A percentile compares a stretch with the other conserved stretches of the same genome.
Conservation (phyloP, 2,888 invertebrate genomes). For the Idaea aversata region DNA sequence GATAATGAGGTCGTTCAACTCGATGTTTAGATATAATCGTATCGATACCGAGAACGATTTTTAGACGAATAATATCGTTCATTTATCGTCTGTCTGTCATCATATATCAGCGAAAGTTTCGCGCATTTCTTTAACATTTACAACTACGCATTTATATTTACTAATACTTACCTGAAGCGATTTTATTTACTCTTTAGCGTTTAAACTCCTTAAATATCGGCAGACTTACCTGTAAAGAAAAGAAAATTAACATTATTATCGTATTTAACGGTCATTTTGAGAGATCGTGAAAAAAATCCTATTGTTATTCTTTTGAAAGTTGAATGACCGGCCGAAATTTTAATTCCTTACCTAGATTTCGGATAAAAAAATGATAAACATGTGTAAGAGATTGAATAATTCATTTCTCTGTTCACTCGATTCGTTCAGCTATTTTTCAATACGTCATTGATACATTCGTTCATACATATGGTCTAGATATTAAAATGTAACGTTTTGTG, state of each 20-base stretch:
- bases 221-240: constrained; percentile 47
- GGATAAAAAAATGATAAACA: constrained; percentile 58
- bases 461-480: constrained; percentile 58
- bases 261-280: constrained; percentile 36
- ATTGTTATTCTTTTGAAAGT: constrained; percentile 46
- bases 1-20: constrained; percentile 71
- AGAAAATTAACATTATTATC: constrained; percentile 33
- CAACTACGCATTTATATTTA: constrained; percentile 6
- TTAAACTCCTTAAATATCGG: neutral
- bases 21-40: constrained; percentile 54
- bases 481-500: constrained; percentile 40
- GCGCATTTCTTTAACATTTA: constrained; percentile 31
- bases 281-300: constrained; percentile 38
- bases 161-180: neutral
- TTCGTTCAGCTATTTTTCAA: constrained; percentile 45
- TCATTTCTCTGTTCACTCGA: constrained; percentile 51
- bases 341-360: constrained; percentile 66
- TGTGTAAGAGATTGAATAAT: constrained; percentile 58
- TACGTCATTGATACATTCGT: constrained; percentile 32
- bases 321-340: constrained; percentile 73
- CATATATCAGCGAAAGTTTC: constrained; percentile 32
- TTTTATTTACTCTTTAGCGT: neutral
- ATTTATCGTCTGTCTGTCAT: constrained; percentile 37
- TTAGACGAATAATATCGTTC: constrained; percentile 38
- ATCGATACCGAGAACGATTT: constrained; percentile 38